Conservation (phyloP, 30 jellyfish, hydroid and myxozoan genomes). For the Turritopsis dohrnii region DNA sequence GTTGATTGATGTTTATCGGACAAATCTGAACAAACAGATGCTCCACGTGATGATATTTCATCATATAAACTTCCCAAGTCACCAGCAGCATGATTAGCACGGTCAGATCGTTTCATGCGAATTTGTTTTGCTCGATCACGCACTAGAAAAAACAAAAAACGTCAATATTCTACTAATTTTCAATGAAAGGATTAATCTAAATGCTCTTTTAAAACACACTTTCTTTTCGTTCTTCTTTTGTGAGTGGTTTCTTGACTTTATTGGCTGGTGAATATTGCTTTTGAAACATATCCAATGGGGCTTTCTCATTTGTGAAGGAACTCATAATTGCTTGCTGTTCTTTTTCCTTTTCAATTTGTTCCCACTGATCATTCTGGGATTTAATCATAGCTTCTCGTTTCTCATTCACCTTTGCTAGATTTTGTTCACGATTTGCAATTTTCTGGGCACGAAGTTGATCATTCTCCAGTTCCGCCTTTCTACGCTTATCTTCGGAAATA, state of each 20-base stretch:
- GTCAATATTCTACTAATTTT: neutral
- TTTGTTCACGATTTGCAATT: conserved; percentile 6
- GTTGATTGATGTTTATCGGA: conserved; percentile 1
- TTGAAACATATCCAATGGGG: neutral
- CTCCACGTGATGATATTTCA: conserved; percentile 32
- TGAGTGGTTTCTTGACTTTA: conserved; percentile 16
- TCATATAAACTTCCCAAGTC: conserved; percentile 9
- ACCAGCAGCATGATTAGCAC: neutral
- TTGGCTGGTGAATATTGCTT: neutral
- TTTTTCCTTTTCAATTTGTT: conserved; percentile 1
- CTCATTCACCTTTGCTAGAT: neutral
- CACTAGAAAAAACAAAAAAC: conserved; percentile 6
- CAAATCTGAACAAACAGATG: conserved; percentile 31
- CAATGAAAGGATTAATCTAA: no score
- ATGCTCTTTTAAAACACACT: conserved; percentile 6
- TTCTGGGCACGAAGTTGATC: neutral
- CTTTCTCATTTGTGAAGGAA: neutral
- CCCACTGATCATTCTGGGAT: neutral
- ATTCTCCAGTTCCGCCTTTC: conserved; percentile 2
- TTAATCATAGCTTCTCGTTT: neutral
- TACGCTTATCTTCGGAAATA: neutral
- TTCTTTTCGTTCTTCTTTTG: conserved; percentile 21
- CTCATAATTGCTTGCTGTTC: conserved; percentile 4
- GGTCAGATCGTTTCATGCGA: conserved; percentile 4
- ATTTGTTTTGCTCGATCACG: conserved; percentile 34